Base-by-base conservation (phyloP, 2,888 invertebrate genomes). In the Andrena haemorrhoa region DNA sequence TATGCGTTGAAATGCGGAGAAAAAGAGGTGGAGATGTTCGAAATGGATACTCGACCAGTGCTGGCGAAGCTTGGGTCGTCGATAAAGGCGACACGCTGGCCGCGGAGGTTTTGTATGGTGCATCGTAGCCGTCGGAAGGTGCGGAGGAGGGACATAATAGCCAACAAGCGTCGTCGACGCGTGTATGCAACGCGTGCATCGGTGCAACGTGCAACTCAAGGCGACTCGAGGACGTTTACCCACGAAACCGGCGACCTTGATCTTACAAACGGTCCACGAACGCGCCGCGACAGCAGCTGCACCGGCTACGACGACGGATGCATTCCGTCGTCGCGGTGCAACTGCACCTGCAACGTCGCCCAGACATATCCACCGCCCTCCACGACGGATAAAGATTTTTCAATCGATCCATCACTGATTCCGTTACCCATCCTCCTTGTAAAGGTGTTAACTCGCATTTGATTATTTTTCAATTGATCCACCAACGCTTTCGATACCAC, bases 181-280 rank as follows among this genome's bases (percentile, higher is more conserved):
- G 73, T 41, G 31, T 71, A 66, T 58, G 80, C 53, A 64, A 83
- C 73, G 72, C 33, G 73, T 53, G 65, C 49, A 31, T 70, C 70
- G 73, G 65, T 77, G 81, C 79, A 81, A 77, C 77, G 77, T 69
- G 79, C 83, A 82, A 84, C 81, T 87, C 89, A 89, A 89, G 88
- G 87, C 85, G 82, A 89, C 72, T 81, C 81, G 88, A 90, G 90
- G 90, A 91, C 90, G 87, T 91, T 91, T 90, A 91, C 91, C 91
- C 85, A 91, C 87, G 86, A 89, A 91, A 87, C 86, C 84, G 75
- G 70, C 90, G 90, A 87, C 90, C 91, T 91, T 91, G 91, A 91
- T 91, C 90, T 91, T 90, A 85, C 81, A 88, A 91, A 91, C 86
- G 89, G 87, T 90, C 85, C 90, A 84, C 84, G 88, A 84, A 82